Evolutionary conservation across 2,113 vertebrate genomes (phyloP), one percentile per base, ranked within the genome.

Genomic region (Macquaria ambigua): DNA sequence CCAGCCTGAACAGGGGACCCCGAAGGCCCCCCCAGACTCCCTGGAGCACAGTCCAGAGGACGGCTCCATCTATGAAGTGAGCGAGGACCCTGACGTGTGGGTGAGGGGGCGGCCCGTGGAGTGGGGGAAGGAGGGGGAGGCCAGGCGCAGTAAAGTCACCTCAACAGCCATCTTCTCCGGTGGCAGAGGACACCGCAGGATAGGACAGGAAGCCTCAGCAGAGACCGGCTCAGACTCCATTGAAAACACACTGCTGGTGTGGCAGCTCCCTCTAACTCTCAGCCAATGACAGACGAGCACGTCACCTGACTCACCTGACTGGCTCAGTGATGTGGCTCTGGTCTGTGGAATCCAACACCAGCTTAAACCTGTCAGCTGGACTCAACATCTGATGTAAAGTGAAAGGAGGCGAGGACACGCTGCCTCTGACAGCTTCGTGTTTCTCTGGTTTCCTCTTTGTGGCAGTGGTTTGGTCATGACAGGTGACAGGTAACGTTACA

Each of bases 11-110:
- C 68, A 75, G 20, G 81, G 41, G 1, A 39, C 2, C 34, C n/a
- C 2, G 1, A 52, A 28, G 14, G 7, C 74, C 2, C 8, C 63
- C 6, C 18, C 68, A 3, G 79, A 83, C 46, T 74, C 50, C 6
- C 70, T 78, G 25, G 79, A 85, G 81, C 83, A 88, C 70, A 58
- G 74, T n/a, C 86, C 55, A 1, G 90, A 92, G 79, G 88, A 92
- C 4, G 61, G 88, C 48, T 90, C 88, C 61, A 92, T 92, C 73
- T 90, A 92, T 16, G 86, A 84, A 50, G 79, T 92, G 59, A 90
- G 59, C 8, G 90, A 92, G 66, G 90, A 92, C 79, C 90, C 90
- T 0, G 88, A 90, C 8, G 88, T 92, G 69, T 92, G 90, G 90
- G 86, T 92, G 31, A 80, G 90, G 28, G 88, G 90, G 16, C 77